These are phyloP conservation scores for Ceriagrion tenellum DNA, from an alignment of 2,888 invertebrate genomes.

Conservation along the genomic window DNA sequence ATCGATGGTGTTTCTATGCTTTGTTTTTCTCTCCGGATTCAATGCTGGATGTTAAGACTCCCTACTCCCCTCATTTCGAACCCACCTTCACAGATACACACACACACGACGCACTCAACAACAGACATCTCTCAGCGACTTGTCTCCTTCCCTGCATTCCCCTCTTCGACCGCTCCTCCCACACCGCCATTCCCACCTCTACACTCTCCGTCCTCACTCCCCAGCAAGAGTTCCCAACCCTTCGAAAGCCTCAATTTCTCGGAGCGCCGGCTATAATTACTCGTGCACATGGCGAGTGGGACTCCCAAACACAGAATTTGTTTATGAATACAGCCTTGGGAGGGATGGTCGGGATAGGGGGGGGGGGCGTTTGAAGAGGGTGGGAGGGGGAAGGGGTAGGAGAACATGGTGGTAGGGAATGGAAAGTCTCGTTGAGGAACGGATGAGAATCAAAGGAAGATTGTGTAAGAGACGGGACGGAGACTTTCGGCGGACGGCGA, in stretches of 20 bases:
- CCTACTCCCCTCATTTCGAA: too few relatives aligned
- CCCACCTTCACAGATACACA: not conserved
- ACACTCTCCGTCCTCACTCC: not conserved
- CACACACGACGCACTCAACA: not conserved
- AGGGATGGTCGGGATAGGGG: not conserved
- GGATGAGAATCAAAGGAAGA: not conserved
- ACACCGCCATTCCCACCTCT: not conserved
- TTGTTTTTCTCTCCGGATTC: not conserved
- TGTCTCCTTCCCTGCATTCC: not conserved
- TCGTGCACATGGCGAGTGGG: conserved; percentile 54
- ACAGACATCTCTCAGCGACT: not conserved
- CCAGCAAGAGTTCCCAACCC: conserved; percentile 7
- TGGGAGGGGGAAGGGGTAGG: not conserved
- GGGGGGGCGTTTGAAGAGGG: not conserved
- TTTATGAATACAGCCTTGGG: conserved; percentile 59
- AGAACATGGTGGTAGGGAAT: not conserved
- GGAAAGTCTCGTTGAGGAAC: not conserved
- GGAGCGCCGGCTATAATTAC: conserved; percentile 62
- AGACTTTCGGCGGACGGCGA: not conserved
- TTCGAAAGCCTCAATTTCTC: conserved; percentile 58
- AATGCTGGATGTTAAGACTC: not conserved
- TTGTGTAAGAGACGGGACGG: not conserved
- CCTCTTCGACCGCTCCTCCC: not conserved
- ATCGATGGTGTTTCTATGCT: not conserved
- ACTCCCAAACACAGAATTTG: conserved; percentile 65